Evolutionary conservation across 1,140 invertebrate species (phyloP).

Genomic region (Frieseomelitta varia): DNA sequence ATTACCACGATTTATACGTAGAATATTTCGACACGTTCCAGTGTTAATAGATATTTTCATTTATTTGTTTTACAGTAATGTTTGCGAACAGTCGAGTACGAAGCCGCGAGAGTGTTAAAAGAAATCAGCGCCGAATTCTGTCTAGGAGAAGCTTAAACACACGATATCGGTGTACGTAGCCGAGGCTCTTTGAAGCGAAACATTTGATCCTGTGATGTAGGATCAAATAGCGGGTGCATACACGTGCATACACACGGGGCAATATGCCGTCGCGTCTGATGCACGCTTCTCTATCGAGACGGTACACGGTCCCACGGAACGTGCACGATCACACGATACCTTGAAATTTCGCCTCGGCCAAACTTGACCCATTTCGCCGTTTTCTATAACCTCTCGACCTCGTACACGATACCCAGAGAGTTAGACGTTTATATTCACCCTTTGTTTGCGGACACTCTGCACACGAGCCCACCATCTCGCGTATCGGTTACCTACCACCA

Average conservation of each 20-base stretch:
- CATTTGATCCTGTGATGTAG: slow-evolving; percentile 14
- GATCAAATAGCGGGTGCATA: slow-evolving; percentile 26
- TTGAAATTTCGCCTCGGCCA: not conserved
- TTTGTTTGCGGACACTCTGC: not conserved
- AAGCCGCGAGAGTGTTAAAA: no score
- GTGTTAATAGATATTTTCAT: no score
- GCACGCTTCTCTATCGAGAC: no score
- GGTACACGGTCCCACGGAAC: not conserved
- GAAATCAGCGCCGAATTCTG: no score
- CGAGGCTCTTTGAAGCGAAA: slow-evolving; percentile 27
- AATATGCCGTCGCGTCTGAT: not conserved
- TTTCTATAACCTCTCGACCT: not conserved
- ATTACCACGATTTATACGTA: no score
- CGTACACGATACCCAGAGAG: not conserved
- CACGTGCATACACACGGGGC: not conserved
- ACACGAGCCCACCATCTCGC: not conserved
- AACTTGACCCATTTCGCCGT: not conserved
- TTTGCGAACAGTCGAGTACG: no score
- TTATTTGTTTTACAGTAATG: no score
- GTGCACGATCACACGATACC: not conserved
- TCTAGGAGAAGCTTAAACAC: slow-evolving; percentile 10
- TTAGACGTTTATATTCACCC: not conserved
- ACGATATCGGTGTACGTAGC: not conserved
- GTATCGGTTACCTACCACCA: not conserved
- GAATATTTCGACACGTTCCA: no score